Base-by-base conservation (phyloP, 2,888 invertebrate genomes). In the Saturnia pavonia region DNA sequence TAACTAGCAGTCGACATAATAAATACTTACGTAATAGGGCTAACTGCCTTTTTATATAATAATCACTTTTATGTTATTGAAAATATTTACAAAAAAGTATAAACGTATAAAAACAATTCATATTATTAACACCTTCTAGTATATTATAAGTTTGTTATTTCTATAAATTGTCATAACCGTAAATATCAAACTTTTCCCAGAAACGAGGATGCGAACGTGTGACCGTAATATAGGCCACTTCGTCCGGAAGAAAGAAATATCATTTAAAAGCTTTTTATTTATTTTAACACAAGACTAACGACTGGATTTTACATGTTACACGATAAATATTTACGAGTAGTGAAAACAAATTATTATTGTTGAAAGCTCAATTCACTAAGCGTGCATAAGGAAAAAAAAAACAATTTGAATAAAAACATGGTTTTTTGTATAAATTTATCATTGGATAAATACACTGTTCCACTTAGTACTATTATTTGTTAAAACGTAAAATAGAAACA, bases 101-200 rank as follows among this genome's bases (percentile, higher is more conserved):
- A n/a, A n/a, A n/a, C n/a, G n/a, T n/a, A n/a, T n/a, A n/a, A 34
- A 34, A 34, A 34, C 6, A 34, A 4, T 34, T 34, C 34, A 34
- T 34, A 4, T 34, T 34, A 34, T 2, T 6, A 34, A 34, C 34
- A 34, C 34, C 34, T 34, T 34, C 2, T 48, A 48, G 4, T 48
- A 48, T 48, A 48, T 74, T 80, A 78, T 76, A 75, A 75, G 77
- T 75, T 72, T 84, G 78, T 82, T 80, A 76, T 82, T 85, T 81
- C 85, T 87, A 88, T 86, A 88, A 85, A 86, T 86, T 88, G 87
- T 87, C 87, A 87, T 85, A 88, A 85, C 78, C 80, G 76, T 81
- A 85, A 85, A 88, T 82, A 34, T 34, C 6, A 82, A 84, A 84
- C 79, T 77, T 80, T 91, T 91, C 91, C 80, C 84, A 89, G 91